phyloP scores from a whole-genome alignment of 1,140 invertebrate genomes.

The Heliconius eleuchia region DNA sequence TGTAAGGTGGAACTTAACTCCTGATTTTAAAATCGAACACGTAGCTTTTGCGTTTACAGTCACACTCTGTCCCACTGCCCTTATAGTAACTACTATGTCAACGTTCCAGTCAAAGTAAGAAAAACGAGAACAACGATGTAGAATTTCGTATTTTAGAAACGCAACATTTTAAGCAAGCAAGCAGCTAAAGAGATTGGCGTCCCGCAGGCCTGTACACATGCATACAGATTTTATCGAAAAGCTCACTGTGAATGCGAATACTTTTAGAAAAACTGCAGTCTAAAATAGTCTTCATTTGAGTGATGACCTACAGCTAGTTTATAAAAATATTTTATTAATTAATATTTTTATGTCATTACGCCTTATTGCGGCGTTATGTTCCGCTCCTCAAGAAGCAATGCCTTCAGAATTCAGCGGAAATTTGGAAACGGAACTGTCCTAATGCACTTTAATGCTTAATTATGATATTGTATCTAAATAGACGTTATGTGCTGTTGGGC shows the following conservation, averaged over 20 bases:
- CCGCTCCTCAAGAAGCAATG: too few relatives aligned
- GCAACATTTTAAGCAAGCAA: not conserved
- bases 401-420: too few relatives aligned
- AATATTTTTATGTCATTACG: too few relatives aligned
- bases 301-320: too few relatives aligned
- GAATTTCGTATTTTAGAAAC: not conserved
- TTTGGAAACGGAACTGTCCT: too few relatives aligned
- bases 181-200: not conserved
- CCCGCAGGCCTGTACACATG: not conserved
- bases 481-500: too few relatives aligned
- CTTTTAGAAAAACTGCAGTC: not conserved
- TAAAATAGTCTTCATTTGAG: not conserved
- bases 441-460: too few relatives aligned
- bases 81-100: too few relatives aligned
- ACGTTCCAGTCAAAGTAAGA: not conserved
- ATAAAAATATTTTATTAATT: too few relatives aligned
- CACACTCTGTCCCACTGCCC: not conserved
- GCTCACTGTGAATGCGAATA: not conserved
- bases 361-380: too few relatives aligned
- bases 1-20: too few relatives aligned
- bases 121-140: not conserved
- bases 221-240: slow-evolving; percentile 10
- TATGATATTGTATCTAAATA: too few relatives aligned
- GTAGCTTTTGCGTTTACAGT: not conserved
- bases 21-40: not conserved